Evolutionary conservation across 2,113 vertebrate species (phyloP).

Genomic region (Phyllostomus discolor): DNA sequence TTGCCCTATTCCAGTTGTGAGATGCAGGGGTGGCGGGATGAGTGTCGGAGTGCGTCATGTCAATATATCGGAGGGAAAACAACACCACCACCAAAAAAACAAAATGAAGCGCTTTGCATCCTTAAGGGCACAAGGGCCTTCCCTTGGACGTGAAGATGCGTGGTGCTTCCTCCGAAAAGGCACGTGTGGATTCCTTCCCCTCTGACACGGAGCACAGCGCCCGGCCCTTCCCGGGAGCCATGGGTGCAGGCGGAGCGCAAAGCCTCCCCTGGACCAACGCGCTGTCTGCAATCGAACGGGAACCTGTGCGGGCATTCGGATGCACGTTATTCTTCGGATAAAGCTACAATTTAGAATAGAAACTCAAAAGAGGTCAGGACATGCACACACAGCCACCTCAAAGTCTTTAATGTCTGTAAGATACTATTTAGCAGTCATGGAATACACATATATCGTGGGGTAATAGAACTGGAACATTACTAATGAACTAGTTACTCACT

Average conservation of each 20-base stretch:
- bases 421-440: not conserved
- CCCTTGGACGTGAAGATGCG: not conserved
- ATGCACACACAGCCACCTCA: not conserved
- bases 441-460: not conserved
- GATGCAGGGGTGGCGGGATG: fast-evolving
- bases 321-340: not conserved
- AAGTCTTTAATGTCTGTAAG: not conserved
- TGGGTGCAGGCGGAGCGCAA: not conserved
- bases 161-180: not conserved
- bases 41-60: not conserved
- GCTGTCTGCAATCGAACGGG: not conserved
- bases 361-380: not conserved
- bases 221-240: fast-evolving
- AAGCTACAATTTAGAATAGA: not conserved
- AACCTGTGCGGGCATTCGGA: not conserved
- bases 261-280: not conserved
- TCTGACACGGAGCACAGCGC: not conserved
- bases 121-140: not conserved
- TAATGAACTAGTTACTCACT: not conserved
- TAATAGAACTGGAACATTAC: not conserved
- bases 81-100: too few relatives aligned
- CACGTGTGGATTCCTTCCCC: not conserved
- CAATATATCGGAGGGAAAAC: not conserved
- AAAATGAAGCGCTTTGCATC: not conserved
- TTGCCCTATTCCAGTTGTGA: not conserved